Base-by-base conservation (phyloP, 1,140 invertebrate species). In the Conus ventricosus region DNA sequence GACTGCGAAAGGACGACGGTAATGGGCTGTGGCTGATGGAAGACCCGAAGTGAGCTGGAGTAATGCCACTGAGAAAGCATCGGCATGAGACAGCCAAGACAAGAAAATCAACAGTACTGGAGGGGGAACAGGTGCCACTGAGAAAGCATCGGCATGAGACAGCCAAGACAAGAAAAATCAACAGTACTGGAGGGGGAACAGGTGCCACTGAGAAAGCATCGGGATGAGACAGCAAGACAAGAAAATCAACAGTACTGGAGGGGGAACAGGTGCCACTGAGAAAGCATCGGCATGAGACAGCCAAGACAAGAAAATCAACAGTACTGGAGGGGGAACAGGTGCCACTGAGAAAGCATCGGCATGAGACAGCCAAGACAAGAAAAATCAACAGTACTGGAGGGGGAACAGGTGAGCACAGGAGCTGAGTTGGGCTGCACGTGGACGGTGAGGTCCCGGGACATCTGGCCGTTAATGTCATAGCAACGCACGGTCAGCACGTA, bases 401-500 rank as follows among this genome's bases (percentile, higher is more conserved):
- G 11, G 54, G 51, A 13, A 81, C 80, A 81, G 51, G 67, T 20
- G 20, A 87, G 75, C 53, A 57, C 17, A 3, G 85, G 85, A 23
- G 75, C 85, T 5, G 75, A 7, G 85, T 87, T 87, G 39, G 20
- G 57, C 8, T 15, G 53, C 5, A 87, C 53, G 27, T 4, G 11
- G 51, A 87, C 57, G 39, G 71, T 78, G n/a, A 87, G 85, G n/a
- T 13, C 57, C 54, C 80, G 54, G 13, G 20, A 23, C 51, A 57
- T 54, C 75, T 57, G 11, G 23, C 71, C 85, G 85, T 87, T 80
- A 23, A 10, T 11, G 85, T 87, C 85, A 78, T 78, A 67, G 71
- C 85, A 87, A 10, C 71, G 27, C 23, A 87, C 75, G 8, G 85
- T 55, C 67, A 87, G 5, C 10, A 57, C 71, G n/a, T 87, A 87